Base-by-base conservation (phyloP, 2,113 vertebrate genomes). In the Pyxicephalus adspersus region DNA sequence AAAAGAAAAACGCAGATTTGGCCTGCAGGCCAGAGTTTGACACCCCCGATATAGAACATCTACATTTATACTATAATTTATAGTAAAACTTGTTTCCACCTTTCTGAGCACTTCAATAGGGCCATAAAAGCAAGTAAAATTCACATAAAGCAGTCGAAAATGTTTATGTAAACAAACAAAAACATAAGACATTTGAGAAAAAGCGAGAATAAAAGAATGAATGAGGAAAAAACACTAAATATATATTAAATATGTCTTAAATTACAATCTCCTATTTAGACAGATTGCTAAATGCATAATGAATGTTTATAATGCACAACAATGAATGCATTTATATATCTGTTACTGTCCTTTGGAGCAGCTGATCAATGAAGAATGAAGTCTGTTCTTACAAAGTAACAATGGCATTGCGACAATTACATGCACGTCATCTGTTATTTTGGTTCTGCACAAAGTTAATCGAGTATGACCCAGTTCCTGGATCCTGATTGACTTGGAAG, bases 401-500 rank as follows among this genome's bases (percentile, higher is more conserved):
- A 20, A 50, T 50, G 51, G 20, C 3, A 5, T 38, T n/a, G 2
- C 15, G 8, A 23, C 9, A 2, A 55, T 23, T 5, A 22, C 4
- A 26, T 15, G 18, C 20, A 25, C 1, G 31, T 94, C 95, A 94
- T 83, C 90, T 89, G 75, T 95, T 94, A 80, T 93, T 94, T 63
- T 91, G 93, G 86, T 93, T 95, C 90, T 99, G 97, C 84, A 98
- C 92, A 83, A 99, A 99, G 86, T 98, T 99, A 89, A 99, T 89
- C 25, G 97, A 98, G 86, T 99, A 99, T 19, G 95, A 97, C 23
- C 97, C 98, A 8, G 94, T 95, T 29, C 87, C 85, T 1, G 92
- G 77, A 86, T 99, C 96, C 88, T 98, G 96, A 84, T 98, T 97
- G 87, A 99, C 87, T 91, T 98, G 96, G 89, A 99, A 99, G 87